Conservation (phyloP, 2,797 vertebrate genomes). For the Myoxocephalus aenaeus region DNA sequence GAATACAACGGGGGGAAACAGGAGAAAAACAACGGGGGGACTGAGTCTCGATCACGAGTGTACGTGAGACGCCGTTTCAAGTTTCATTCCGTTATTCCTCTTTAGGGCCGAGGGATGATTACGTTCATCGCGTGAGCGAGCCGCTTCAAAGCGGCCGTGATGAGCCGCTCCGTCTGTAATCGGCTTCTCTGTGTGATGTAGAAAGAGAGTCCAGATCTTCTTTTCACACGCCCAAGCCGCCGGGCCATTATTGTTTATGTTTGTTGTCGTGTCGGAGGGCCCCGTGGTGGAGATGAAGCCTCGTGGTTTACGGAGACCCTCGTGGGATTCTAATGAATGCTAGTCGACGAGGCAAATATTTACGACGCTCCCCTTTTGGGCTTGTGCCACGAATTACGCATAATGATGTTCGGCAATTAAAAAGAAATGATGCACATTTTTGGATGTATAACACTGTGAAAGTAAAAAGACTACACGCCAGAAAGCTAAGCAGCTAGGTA, state of each 20-base stretch:
- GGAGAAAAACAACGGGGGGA: too few species aligned
- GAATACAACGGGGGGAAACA: neutral
- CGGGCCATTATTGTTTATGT: conserved; percentile 13
- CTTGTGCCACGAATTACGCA: neutral
- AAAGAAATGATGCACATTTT: neutral
- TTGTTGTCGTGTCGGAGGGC: neutral
- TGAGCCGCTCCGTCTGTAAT: conserved; percentile 11
- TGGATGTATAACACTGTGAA: too few species aligned
- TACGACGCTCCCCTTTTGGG: neutral
- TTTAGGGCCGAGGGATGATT: neutral
- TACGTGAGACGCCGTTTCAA: neutral
- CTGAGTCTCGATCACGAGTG: neutral
- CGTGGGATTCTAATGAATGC: neutral
- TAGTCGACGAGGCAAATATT: neutral
- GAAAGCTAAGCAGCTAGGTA: too few species aligned
- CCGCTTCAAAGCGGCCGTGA: neutral
- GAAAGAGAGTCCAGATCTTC: neutral
- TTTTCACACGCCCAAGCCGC: neutral
- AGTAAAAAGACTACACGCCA: too few species aligned
- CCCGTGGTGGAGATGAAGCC: conserved; percentile 3
- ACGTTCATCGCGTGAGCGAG: neutral
- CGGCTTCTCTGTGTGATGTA: neutral
- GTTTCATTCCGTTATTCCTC: neutral
- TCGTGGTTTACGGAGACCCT: neutral
- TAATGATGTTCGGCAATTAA: neutral